phyloP scores from a whole-genome alignment of 1,140 invertebrate genomes.

The Caenorhabditis remanei region DNA sequence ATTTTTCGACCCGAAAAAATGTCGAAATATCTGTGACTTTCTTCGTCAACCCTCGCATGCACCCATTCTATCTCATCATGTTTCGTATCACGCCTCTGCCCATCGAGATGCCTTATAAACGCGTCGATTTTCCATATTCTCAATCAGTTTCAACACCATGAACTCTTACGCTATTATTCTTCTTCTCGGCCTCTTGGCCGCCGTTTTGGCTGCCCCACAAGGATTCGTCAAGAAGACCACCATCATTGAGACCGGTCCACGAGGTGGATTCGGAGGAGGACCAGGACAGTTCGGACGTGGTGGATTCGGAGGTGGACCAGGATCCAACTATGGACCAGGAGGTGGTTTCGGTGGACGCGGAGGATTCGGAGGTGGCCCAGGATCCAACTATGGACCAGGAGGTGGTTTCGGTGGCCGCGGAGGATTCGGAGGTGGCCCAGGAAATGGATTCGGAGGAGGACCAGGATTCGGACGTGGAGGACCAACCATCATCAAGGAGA shows the following conservation, averaged over 20 bases:
- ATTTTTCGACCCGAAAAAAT: slow-evolving; percentile 5
- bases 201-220: slow-evolving; percentile 30
- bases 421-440: slow-evolving; percentile 14
- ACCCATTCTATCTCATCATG: slow-evolving; percentile 16
- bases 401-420: not conserved
- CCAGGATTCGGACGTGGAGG: slow-evolving; percentile 28
- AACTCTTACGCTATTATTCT: slow-evolving; percentile 47
- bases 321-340: slow-evolving; percentile 14
- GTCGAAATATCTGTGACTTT: slow-evolving; percentile 28
- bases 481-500: slow-evolving; percentile 42
- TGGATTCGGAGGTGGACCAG: slow-evolving; percentile 26
- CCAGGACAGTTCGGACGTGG: slow-evolving; percentile 42
- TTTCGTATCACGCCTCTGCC: slow-evolving; percentile 31
- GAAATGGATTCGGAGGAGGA: slow-evolving; percentile 37
- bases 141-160: slow-evolving; percentile 37
- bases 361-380: slow-evolving; percentile 12
- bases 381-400: not conserved
- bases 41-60: slow-evolving; percentile 13
- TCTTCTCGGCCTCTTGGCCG: slow-evolving; percentile 28
- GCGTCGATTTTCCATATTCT: slow-evolving; percentile 12
- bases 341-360: slow-evolving; percentile 7
- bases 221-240: slow-evolving; percentile 19
- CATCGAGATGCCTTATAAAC: slow-evolving; percentile 39
- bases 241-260: slow-evolving; percentile 1
- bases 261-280: slow-evolving; percentile 20